Evolutionary conservation across 35 echinoderm and acorn worm species (phyloP).

Genomic region (Stichopus chloronotus): DNA sequence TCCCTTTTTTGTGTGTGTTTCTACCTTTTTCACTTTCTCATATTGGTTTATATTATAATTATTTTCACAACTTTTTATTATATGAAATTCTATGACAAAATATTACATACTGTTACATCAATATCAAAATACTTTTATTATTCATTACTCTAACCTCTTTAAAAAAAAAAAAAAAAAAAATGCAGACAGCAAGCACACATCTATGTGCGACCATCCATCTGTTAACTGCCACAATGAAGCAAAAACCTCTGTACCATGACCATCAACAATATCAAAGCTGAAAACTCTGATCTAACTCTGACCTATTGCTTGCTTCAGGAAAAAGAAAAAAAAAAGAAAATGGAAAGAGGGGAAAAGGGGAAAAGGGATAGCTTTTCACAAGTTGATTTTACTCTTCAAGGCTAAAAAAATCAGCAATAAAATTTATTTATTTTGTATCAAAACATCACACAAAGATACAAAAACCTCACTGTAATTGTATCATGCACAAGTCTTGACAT

Average conservation of each 20-base stretch:
- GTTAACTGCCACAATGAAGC: not conserved
- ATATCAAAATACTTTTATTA: conserved; percentile 16
- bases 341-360: not conserved
- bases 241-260: not conserved
- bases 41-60: too few species aligned
- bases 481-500: not conserved
- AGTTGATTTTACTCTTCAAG: conserved; percentile 1
- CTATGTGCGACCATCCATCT: not conserved
- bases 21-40: too few species aligned
- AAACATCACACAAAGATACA: conserved; percentile 1
- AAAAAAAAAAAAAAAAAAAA: not conserved
- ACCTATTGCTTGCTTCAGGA: too few species aligned
- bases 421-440: not conserved
- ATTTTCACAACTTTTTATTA: conserved; percentile 2
- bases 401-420: not conserved
- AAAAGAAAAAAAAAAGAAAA: not conserved
- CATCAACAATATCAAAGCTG: not conserved
- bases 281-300: too few species aligned
- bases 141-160: not conserved
- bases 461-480: not conserved
- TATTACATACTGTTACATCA: conserved; percentile 21
- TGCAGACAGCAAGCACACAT: not conserved
- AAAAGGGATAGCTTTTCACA: not conserved
- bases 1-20: not conserved
- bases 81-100: conserved; percentile 22